These are phyloP conservation scores for Eucidaris tribuloides DNA, from an alignment of 35 echinoderm and acorn worm species.

Conservation along the genomic window DNA sequence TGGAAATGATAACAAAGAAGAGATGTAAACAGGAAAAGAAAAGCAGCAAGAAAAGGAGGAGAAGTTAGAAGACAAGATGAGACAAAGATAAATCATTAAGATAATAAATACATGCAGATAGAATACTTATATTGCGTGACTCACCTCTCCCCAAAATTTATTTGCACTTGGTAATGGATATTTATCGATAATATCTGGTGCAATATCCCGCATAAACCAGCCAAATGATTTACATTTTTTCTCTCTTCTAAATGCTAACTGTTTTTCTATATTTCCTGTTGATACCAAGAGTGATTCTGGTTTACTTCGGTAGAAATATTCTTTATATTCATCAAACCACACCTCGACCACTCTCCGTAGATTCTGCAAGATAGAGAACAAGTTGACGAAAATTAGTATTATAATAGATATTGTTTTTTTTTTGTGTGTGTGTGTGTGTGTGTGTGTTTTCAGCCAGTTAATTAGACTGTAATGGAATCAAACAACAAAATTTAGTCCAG, in stretches of 20 bases:
- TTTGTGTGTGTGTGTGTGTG: too few relatives aligned
- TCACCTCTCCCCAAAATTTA: slow-evolving; percentile 93
- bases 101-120: too few relatives aligned
- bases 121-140: too few relatives aligned
- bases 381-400: not conserved
- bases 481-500: too few relatives aligned
- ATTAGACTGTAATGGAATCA: too few relatives aligned
- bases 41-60: too few relatives aligned
- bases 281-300: slow-evolving; percentile 77
- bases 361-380: slow-evolving; percentile 50
- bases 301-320: slow-evolving; percentile 99
- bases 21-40: too few relatives aligned
- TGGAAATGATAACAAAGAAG: too few relatives aligned
- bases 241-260: slow-evolving; percentile 65
- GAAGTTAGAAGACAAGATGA: too few relatives aligned
- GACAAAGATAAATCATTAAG: too few relatives aligned
- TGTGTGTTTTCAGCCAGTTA: too few relatives aligned
- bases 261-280: slow-evolving; percentile 71
- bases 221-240: slow-evolving; percentile 75
- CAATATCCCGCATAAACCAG: slow-evolving; percentile 97
- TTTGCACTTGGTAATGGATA: slow-evolving; percentile 84
- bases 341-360: slow-evolving; percentile 91
- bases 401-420: too few relatives aligned
- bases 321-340: slow-evolving; percentile 98
- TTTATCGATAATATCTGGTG: slow-evolving; percentile 82